Base-by-base conservation (phyloP, 1,140 invertebrate species). In the Hylaeus anthracinus region DNA sequence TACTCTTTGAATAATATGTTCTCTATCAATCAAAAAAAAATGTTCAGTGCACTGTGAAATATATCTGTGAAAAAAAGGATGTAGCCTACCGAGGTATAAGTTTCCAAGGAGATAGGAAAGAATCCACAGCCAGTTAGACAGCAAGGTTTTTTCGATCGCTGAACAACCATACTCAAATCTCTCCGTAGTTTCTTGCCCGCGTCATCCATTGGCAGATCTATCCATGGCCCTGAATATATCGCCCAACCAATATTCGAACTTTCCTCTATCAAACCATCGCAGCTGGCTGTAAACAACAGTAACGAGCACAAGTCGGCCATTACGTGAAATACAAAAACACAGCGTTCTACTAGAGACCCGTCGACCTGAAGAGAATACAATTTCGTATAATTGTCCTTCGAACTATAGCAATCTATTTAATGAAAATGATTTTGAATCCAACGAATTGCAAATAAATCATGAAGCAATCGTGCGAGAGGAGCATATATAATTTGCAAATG, bases 31-130 rank as follows among this genome's bases (percentile, higher is more conserved):
- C 26, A 26, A 26, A 26, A 26, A 26, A 26, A 26, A 26, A 26
- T 26, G 26, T 26, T 26, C 26, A 26, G 26, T 26, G 26, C 26
- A 26, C 26, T 26, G 26, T 26, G 26, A 26, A 26, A 26, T 26
- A 26, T 26, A 26, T 26, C 26, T 26, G 26, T 26, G 26, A 1
- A 39, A 12, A 1, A 2, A 0, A 41, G 8, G 41, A 61, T 8
- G 58, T 48, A 41, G 55, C 63, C 37, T 84, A 84, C 86, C 26
- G 60, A 37, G 0, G 65, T 87, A 41, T 63, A 76, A 39, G 85
- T 86, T 43, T 81, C 79, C 63, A 88, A 76, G 0, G 86, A 87
- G 10, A 88, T 67, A 5, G 86, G 81, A 55, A 84, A 88, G 41
- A 84, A 86, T 8, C 84, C 84, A n/a, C 84, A 79, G 12, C 86